Percentiles rank a stretch among this genome's conserved stretches.
Conservation (phyloP, 2,888 invertebrate genomes). For the Acanthococcus lagerstroemiae region DNA sequence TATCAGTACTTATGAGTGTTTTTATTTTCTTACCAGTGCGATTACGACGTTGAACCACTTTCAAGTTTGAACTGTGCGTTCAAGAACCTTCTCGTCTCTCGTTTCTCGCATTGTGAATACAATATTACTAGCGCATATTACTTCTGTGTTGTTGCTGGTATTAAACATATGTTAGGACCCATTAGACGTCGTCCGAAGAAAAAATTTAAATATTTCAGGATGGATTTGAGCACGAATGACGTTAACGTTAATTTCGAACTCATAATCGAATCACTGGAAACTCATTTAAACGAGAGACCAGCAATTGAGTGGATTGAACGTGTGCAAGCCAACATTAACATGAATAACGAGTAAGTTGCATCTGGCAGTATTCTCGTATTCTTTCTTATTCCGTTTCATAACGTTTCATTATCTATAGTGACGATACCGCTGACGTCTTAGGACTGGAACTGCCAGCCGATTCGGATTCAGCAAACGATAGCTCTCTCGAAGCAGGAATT, state of each 20-base stretch:
- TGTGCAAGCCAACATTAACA: background rate
- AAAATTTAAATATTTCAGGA: background rate
- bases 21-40: no score
- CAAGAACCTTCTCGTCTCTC: no score
- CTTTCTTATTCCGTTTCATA: background rate
- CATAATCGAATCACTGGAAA: background rate
- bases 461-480: background rate
- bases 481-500: background rate
- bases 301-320: background rate
- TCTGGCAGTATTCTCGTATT: background rate
- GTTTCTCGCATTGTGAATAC: background rate
- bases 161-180: background rate
- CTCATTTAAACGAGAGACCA: background rate
- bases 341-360: background rate
- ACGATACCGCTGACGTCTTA: background rate
- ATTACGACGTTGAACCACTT: no score
- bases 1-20: no score
- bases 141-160: no score
- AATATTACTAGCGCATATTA: background rate
- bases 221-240: background rate
- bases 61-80: no score
- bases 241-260: background rate
- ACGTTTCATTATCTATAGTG: background rate
- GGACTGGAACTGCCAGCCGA: background rate
- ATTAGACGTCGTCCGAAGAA: background rate